These are phyloP conservation scores for Holothuria leucospilota DNA, from an alignment of 53 echinoderm and acorn worm genomes.

Conservation along the genomic window DNA sequence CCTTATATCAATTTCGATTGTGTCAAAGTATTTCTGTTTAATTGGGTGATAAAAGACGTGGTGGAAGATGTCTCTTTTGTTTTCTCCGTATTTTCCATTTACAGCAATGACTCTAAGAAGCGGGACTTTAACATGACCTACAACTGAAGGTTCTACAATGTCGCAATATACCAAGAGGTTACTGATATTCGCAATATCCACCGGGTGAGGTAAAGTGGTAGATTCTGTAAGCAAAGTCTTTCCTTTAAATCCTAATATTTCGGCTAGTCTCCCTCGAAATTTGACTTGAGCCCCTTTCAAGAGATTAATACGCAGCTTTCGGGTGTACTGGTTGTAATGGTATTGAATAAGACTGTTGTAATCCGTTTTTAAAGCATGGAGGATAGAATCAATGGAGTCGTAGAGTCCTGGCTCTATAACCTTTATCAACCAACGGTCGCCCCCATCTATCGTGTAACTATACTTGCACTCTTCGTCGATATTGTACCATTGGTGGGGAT, in stretches of 20 bases:
- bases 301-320: slow-evolving; percentile 11
- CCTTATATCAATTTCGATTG: too few relatives aligned
- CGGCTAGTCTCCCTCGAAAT: too few relatives aligned
- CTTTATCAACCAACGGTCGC: background rate
- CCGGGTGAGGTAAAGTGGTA: too few relatives aligned
- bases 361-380: slow-evolving; percentile 14
- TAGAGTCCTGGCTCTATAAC: background rate
- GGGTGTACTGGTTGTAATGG: background rate
- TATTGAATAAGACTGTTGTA: background rate
- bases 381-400: background rate
- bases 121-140: slow-evolving; percentile 63
- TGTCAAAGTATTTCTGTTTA: background rate
- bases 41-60: too few relatives aligned
- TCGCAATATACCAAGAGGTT: background rate
- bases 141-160: slow-evolving; percentile 58
- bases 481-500: slow-evolving; percentile 61
- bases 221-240: too few relatives aligned
- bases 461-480: slow-evolving; percentile 21
- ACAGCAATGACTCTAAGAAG: slow-evolving; percentile 58
- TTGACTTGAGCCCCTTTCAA: background rate
- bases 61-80: too few relatives aligned
- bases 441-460: slow-evolving; percentile 8
- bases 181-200: too few relatives aligned
- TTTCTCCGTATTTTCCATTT: slow-evolving; percentile 42
- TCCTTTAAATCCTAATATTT: too few relatives aligned